A percentile compares a stretch with the other conserved stretches of the same genome.
Conservation (phyloP, 2,797 vertebrate species). For the Leuciscus waleckii region DNA sequence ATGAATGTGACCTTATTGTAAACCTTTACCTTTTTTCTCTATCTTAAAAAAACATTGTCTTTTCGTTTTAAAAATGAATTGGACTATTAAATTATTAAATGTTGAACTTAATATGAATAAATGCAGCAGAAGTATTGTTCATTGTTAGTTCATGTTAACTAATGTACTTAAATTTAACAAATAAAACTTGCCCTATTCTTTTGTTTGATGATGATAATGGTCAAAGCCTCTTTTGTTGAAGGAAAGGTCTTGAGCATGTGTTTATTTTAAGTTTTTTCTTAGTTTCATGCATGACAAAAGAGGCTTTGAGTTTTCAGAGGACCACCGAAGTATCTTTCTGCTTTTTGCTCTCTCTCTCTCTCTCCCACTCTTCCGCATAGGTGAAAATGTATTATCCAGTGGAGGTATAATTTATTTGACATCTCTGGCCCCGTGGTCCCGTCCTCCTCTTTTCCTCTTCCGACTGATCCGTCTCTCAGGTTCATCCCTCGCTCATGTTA, state of each 20-base stretch:
- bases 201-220: background rate
- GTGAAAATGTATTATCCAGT: slow-evolving; percentile 46
- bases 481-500: slow-evolving; percentile 69
- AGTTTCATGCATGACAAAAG: slow-evolving; percentile 32
- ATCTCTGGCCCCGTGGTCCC: slow-evolving; percentile 19
- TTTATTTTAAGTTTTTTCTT: background rate
- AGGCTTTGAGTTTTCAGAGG: slow-evolving; percentile 34
- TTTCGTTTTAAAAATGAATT: background rate
- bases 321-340: slow-evolving; percentile 34
- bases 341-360: slow-evolving; percentile 17
- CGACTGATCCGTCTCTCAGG: slow-evolving; percentile 37
- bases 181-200: background rate
- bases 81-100: background rate
- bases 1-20: background rate
- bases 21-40: background rate
- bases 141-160: background rate
- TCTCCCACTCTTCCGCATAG: slow-evolving; percentile 30
- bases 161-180: background rate
- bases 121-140: background rate
- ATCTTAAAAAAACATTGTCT: background rate
- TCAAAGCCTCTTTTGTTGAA: background rate
- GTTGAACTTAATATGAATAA: background rate
- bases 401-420: slow-evolving; percentile 48
- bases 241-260: slow-evolving; percentile 9
- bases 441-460: slow-evolving; percentile 40